Base-by-base conservation (phyloP, 2,888 invertebrate species). In the Plagodis dolabraria region DNA sequence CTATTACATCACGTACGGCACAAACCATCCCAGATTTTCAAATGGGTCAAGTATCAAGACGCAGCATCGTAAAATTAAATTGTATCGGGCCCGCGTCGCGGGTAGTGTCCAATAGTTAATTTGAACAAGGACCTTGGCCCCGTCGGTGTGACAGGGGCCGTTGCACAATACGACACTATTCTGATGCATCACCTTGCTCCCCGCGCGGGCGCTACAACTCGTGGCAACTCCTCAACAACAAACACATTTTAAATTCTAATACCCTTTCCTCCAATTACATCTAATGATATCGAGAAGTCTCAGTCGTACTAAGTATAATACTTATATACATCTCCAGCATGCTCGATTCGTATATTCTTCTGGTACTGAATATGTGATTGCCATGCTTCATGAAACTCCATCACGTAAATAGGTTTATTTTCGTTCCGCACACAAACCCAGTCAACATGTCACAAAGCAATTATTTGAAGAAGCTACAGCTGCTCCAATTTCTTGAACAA, bases 131-230 rank as follows among this genome's bases (percentile, higher is more conserved):
- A 75, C 80, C 80, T 77, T 79, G 82, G 79, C 81, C 80, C 68
- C 72, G 72, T 71, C 71, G 36, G 69, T 66, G 60, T 70, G 76
- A 76, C 77, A 72, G 77, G 77, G 76, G 71, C 69, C 51, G 75
- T 84, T 85, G 83, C 84, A 82, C 84, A 85, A 84, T 71, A 60
- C 70, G 60, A 64, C 69, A 78, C 85, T 85, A 86, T 85, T 85
- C 82, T 80, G 75, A 83, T 80, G 80, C 82, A 79, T 83, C 76
- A 77, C 82, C 81, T 80, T 80, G 82, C 72, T 62, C 57, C 53
- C 56, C 58, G 58, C 33, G 45, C 52, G 50, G n/a, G 35, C 53
- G 63, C 63, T 67, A 67, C 68, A 53, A 64, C 67, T 65, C 57
- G n/a, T 35, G 10, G n/a, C 42, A 9, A 6, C 22, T 6, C 50